These are phyloP conservation scores for Hemaris fuciformis DNA, from an alignment of 2,888 invertebrate genomes.

Conservation along the genomic window DNA sequence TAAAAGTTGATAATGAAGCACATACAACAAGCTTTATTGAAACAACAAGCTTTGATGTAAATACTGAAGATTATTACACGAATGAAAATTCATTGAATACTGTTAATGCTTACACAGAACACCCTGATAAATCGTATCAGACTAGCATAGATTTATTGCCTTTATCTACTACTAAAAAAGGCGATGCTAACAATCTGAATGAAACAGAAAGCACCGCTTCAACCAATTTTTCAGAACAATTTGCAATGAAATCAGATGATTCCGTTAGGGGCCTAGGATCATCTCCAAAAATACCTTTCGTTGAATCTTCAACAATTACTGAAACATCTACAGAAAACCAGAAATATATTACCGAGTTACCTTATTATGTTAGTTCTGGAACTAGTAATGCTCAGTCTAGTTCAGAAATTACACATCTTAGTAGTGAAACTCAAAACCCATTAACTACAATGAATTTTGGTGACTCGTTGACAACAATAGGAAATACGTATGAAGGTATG, in stretches of 20 bases:
- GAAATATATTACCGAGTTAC: background rate
- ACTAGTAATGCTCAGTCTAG: background rate
- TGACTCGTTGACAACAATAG: background rate
- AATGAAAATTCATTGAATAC: background rate
- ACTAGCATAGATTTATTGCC: background rate
- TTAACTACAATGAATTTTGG: background rate
- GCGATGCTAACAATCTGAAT: background rate
- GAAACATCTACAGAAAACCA: background rate
- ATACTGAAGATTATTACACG: background rate
- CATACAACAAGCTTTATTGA: background rate
- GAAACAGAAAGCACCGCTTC: slow-evolving; percentile 6
- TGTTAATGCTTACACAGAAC: background rate
- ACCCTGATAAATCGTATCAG: background rate
- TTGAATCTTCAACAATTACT: background rate
- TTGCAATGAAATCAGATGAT: background rate
- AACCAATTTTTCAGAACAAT: background rate
- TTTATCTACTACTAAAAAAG: background rate
- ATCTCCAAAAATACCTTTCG: background rate
- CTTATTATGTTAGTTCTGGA: background rate
- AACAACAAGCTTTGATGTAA: background rate
- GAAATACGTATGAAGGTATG: background rate
- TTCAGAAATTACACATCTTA: background rate
- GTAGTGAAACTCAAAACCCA: background rate
- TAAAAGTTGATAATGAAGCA: background rate
- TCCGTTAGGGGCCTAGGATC: background rate